These are phyloP conservation scores for Hylaea fasciaria DNA, from an alignment of 2,888 invertebrate genomes.

Conservation along the genomic window DNA sequence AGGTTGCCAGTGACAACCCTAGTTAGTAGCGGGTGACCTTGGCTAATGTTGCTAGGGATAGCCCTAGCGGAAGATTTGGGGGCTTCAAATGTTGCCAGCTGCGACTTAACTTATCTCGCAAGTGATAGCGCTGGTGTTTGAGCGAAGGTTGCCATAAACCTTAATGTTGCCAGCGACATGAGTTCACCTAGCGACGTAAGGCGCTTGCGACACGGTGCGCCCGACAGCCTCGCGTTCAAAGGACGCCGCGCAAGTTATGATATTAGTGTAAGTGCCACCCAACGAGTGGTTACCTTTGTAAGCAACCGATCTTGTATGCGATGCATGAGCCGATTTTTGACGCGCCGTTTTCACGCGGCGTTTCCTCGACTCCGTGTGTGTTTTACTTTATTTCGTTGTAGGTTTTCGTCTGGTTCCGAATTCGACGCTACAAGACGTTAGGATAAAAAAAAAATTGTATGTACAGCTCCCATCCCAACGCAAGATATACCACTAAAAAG, in stretches of 20 bases:
- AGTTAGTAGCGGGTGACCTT: slow-evolving; percentile 6
- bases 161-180: too few species aligned
- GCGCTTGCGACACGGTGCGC: not conserved
- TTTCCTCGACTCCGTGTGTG: slow-evolving; percentile 22
- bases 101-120: not conserved
- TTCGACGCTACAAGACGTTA: too few species aligned
- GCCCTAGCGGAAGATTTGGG: not conserved
- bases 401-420: too few species aligned
- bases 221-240: slow-evolving; percentile 11
- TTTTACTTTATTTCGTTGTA: slow-evolving; percentile 25
- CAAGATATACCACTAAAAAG: too few species aligned
- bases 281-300: slow-evolving; percentile 21
- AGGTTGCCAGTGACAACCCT: slow-evolving; percentile 3
- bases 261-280: slow-evolving; percentile 27
- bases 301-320: slow-evolving; percentile 37
- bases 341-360: slow-evolving; percentile 31
- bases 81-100: too few species aligned
- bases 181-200: not conserved
- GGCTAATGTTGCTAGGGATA: not conserved
- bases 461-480: too few species aligned
- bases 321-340: slow-evolving; percentile 12
- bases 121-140: not conserved
- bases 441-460: too few species aligned
- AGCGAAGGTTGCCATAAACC: slow-evolving; percentile 13
- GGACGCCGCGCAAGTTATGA: slow-evolving; percentile 22